A percentile compares a stretch with the other conserved stretches of the same genome.
phyloP scores from a whole-genome alignment of 2,797 vertebrate species.

The Schizopygopsis malacanthus region DNA sequence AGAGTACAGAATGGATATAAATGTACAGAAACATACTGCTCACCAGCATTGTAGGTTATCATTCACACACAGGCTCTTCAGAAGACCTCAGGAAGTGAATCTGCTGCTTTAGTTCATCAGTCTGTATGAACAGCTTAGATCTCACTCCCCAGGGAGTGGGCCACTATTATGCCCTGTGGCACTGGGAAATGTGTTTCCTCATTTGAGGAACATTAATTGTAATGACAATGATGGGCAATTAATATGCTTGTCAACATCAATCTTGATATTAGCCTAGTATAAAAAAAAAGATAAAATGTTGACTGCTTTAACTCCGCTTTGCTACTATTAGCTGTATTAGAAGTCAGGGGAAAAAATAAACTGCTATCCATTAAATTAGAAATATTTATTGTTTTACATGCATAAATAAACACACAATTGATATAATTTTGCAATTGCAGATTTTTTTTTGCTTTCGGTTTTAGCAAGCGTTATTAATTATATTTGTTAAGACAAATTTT shows the following conservation, averaged over 20 bases:
- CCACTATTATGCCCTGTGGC: constrained; percentile 6
- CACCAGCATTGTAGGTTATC: background rate
- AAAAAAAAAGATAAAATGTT: background rate
- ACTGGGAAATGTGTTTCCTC: constrained; percentile 41
- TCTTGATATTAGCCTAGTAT: constrained; percentile 5
- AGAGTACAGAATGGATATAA: background rate
- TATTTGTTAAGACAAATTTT: background rate
- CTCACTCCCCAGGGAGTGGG: constrained; percentile 21
- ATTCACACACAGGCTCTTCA: background rate
- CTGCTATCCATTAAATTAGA: background rate
- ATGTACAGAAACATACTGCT: constrained; percentile 4
- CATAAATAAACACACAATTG: background rate
- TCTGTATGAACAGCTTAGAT: constrained; percentile 38
- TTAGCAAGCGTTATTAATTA: background rate
- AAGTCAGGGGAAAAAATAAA: background rate
- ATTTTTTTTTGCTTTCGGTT: background rate
- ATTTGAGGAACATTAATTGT: constrained; percentile 55
- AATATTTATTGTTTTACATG: background rate
- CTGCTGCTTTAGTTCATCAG: constrained; percentile 47
- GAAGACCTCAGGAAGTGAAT: constrained; percentile 27
- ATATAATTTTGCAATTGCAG: background rate
- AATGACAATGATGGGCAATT: constrained; percentile 57
- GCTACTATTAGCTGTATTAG: background rate
- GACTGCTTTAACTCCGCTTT: background rate
- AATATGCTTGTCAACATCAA: constrained; percentile 38